Evolutionary conservation across 37 sponge, comb jelly and placozoan genomes (phyloP), one percentile per base, ranked within the genome.

Genomic region (Beroe forskalii): DNA sequence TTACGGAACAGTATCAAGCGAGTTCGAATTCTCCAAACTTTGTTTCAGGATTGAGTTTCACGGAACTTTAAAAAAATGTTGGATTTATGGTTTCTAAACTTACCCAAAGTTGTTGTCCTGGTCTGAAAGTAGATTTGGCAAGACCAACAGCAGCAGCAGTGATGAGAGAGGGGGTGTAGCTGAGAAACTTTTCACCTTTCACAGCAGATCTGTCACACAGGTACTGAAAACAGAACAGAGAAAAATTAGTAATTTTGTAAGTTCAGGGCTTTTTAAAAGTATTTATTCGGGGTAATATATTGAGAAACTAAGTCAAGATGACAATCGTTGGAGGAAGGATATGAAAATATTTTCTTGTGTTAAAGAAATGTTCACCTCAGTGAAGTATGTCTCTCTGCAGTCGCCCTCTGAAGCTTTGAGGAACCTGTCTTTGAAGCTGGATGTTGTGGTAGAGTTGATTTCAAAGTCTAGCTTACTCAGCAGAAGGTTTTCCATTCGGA

Each of bases 201-300:
- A 80, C 40, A 19, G n/a, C n/a, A 25, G 86, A 17, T 40, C 86
- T 32, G 30, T 80, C 40, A 80, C 44, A 41, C 48, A 80, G 55
- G 86, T 80, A 80, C 86, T 72, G 76, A 72, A 72, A 37, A n/a
- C 8, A n/a, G n/a, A n/a, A n/a, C n/a, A n/a, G n/a, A n/a, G n/a
- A n/a, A n/a, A n/a, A n/a, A n/a, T n/a, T n/a, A n/a, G n/a, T n/a
- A n/a, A n/a, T n/a, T n/a, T n/a, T n/a, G n/a, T n/a, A n/a, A n/a
- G n/a, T n/a, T n/a, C n/a, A n/a, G n/a, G n/a, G n/a, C n/a, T n/a
- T n/a, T n/a, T n/a, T n/a, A n/a, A n/a, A n/a, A n/a, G n/a, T n/a
- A n/a, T n/a, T n/a, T n/a, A n/a, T n/a, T n/a, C n/a, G n/a, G n/a
- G n/a, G n/a, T n/a, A n/a, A n/a, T n/a, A n/a, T n/a, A n/a, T n/a